phyloP scores from a whole-genome alignment of 2,113 vertebrate species.

The Ciconia stormi region DNA sequence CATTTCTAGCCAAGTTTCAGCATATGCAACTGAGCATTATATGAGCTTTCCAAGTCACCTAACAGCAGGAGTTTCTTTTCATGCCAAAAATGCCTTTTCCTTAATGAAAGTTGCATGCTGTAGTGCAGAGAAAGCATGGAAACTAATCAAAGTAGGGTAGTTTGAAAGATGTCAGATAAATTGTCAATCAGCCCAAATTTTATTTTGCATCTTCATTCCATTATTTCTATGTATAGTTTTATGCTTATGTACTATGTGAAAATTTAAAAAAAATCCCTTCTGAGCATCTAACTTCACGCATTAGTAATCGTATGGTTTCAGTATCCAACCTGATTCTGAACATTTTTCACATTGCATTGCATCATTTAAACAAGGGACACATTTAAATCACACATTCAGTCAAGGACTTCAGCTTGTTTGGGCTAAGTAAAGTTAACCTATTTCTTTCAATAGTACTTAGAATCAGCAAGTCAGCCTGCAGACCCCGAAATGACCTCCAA shows the following conservation, averaged over 20 bases:
- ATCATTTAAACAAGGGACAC: not conserved
- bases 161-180: constrained; percentile 2
- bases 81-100: constrained; percentile 17
- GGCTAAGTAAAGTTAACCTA: not conserved
- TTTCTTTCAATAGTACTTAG: not conserved
- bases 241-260: not conserved
- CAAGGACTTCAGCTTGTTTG: not conserved
- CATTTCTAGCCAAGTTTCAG: not conserved
- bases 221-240: not conserved
- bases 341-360: not conserved
- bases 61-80: not conserved
- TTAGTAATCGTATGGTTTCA: not conserved
- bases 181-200: not conserved
- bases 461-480: not conserved
- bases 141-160: constrained; percentile 18
- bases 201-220: not conserved
- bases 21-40: not conserved
- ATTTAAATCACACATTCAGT: not conserved
- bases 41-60: not conserved
- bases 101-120: constrained; percentile 15
- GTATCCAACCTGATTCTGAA: not conserved
- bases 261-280: not conserved
- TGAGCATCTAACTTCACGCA: not conserved
- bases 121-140: not conserved
- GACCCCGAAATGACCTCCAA: not conserved